Percentiles rank a stretch among this genome's conserved stretches.
Evolutionary conservation across 2,797 vertebrate species (phyloP).

Genomic region (Macropus fuliginosus): DNA sequence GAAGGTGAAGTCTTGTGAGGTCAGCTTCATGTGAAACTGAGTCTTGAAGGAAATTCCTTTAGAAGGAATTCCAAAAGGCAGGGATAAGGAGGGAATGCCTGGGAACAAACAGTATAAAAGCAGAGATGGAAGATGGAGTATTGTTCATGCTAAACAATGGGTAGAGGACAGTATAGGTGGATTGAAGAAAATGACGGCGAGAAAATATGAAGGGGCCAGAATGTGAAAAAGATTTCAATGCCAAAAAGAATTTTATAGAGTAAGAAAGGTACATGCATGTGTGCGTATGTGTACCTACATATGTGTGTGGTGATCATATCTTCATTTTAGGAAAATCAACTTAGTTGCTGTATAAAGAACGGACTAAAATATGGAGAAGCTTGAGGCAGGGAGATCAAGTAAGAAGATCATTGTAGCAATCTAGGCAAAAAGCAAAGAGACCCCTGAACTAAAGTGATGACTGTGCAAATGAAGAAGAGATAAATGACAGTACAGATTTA

Average conservation of each 20-base stretch:
- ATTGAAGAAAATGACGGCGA: not conserved
- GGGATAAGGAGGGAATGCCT: not conserved
- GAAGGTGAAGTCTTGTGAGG: not conserved
- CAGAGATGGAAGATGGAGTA: not conserved
- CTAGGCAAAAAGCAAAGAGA: no score
- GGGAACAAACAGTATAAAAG: no score
- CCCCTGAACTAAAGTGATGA: no score
- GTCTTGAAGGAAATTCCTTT: not conserved
- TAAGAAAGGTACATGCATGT: not conserved
- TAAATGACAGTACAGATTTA: no score
- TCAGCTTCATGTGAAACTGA: not conserved
- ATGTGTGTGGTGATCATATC: no score
- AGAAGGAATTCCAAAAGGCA: not conserved
- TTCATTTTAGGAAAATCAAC: no score
- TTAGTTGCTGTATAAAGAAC: no score
- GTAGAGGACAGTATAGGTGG: not conserved
- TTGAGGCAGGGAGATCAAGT: not conserved
- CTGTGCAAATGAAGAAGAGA: no score
- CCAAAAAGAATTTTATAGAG: not conserved
- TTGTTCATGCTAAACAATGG: not conserved
- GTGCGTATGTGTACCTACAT: not conserved
- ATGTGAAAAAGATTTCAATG: not conserved
- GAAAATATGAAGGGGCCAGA: not conserved
- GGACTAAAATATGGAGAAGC: not conserved
- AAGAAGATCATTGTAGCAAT: no score